These are phyloP conservation scores for Lobophora halterata DNA, from an alignment of 2,888 invertebrate species.

Conservation along the genomic window DNA sequence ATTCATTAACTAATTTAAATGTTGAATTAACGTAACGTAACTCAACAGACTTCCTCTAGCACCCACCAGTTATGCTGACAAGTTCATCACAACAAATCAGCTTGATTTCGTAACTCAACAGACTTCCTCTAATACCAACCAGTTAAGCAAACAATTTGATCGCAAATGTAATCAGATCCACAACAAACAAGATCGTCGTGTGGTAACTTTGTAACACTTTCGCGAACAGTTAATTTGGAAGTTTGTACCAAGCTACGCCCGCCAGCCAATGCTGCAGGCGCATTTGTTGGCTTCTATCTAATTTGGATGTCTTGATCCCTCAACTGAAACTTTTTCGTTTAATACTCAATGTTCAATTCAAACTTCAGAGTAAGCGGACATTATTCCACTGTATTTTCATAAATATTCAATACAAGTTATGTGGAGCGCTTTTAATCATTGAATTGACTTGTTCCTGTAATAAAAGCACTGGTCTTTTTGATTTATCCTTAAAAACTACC, in stretches of 20 bases:
- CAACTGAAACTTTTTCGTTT: slow-evolving; percentile 14
- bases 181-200: slow-evolving; percentile 33
- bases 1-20: too few relatives aligned
- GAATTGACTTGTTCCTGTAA: background rate
- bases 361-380: slow-evolving; percentile 30
- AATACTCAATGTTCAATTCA: slow-evolving; percentile 11
- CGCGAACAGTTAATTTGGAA: slow-evolving; percentile 33
- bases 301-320: slow-evolving; percentile 16
- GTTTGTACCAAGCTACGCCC: slow-evolving; percentile 33
- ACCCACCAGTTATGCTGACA: slow-evolving; percentile 15
- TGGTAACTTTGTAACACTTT: slow-evolving; percentile 37
- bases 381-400: slow-evolving; percentile 34
- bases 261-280: slow-evolving; percentile 26
- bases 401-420: slow-evolving; percentile 60
- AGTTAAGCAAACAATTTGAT: slow-evolving; percentile 18
- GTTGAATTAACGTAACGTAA: background rate
- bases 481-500: too few relatives aligned
- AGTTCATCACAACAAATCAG: slow-evolving; percentile 20
- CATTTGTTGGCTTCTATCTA: slow-evolving; percentile 24
- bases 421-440: slow-evolving; percentile 37
- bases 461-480: too few relatives aligned
- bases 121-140: slow-evolving; percentile 18
- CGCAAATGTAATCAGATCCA: slow-evolving; percentile 28
- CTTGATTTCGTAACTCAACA: slow-evolving; percentile 19
- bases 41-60: slow-evolving; percentile 17